These are phyloP conservation scores for Epizoanthus stellaris DNA, from an alignment of 92 coral and sea anemone species.

Conservation along the genomic window DNA sequence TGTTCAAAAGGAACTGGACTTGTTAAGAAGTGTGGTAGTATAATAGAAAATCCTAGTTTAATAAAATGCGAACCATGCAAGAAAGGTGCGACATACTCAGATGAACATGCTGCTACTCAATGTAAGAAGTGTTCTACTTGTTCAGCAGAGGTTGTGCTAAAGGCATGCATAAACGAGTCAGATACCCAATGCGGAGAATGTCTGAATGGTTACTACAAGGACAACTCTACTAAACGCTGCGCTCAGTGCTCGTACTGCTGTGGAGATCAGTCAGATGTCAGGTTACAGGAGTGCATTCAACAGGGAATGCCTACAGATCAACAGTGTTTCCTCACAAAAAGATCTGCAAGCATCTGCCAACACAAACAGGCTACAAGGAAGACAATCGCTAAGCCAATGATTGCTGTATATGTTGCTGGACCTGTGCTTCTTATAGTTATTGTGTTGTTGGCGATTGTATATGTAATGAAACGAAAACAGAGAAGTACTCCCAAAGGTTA, in stretches of 20 bases:
- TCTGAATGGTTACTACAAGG: background rate
- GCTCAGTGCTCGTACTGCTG: slow-evolving; percentile 14
- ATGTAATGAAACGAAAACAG: background rate
- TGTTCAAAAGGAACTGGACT: slow-evolving; percentile 19
- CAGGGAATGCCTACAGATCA: slow-evolving; percentile 14
- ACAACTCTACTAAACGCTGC: slow-evolving; percentile 19
- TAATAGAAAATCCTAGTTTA: background rate
- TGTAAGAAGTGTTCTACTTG: slow-evolving; percentile 22
- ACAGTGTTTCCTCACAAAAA: background rate
- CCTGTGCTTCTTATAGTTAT: background rate
- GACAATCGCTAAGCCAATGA: background rate
- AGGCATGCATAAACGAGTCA: background rate
- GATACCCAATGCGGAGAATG: slow-evolving; percentile 17
- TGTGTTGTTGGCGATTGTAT: background rate
- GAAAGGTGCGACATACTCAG: slow-evolving; percentile 18
- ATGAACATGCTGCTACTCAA: background rate
- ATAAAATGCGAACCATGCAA: slow-evolving; percentile 9
- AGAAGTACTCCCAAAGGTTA: background rate
- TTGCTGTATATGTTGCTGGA: background rate
- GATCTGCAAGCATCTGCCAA: background rate
- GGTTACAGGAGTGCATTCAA: background rate
- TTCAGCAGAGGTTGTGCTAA: background rate
- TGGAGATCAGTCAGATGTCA: slow-evolving; percentile 2
- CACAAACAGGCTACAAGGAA: background rate
- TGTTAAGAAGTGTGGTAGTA: background rate